A percentile compares a stretch with the other conserved stretches of the same genome.
phyloP scores from a whole-genome alignment of 2,113 vertebrate genomes.

The Hydrolagus affinis region DNA sequence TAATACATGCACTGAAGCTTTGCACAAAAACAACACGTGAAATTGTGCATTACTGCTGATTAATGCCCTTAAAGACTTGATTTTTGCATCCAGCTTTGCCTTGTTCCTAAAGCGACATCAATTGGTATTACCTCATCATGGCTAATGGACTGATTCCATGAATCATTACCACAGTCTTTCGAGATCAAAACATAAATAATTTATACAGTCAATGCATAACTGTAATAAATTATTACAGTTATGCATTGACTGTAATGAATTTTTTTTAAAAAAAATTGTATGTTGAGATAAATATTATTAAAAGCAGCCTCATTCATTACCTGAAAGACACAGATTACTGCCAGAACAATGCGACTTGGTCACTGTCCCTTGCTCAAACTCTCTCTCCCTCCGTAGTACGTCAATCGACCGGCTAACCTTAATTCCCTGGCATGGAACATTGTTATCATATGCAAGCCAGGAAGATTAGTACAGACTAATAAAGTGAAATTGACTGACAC shows the following conservation, averaged over 20 bases:
- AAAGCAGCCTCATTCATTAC: neutral
- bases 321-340: no score
- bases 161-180: neutral
- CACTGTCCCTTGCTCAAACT: neutral
- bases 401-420: neutral
- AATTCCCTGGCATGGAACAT: neutral
- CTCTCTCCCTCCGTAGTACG: neutral
- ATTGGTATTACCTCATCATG: neutral
- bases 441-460: neutral
- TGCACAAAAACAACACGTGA: neutral
- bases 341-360: neutral
- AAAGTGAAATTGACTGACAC: neutral
- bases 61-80: neutral
- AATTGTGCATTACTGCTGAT: neutral
- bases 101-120: neutral
- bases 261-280: neutral
- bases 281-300: neutral
- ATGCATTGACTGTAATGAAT: neutral
- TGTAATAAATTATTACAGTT: no score
- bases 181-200: neutral
- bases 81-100: neutral
- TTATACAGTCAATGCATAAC: no score
- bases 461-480: neutral
- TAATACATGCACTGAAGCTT: neutral
- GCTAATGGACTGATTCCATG: neutral